Percentiles rank a stretch among this genome's conserved stretches.
These are phyloP conservation scores for Danionella cerebrum DNA, from an alignment of 2,113 vertebrate species.

Conservation along the genomic window DNA sequence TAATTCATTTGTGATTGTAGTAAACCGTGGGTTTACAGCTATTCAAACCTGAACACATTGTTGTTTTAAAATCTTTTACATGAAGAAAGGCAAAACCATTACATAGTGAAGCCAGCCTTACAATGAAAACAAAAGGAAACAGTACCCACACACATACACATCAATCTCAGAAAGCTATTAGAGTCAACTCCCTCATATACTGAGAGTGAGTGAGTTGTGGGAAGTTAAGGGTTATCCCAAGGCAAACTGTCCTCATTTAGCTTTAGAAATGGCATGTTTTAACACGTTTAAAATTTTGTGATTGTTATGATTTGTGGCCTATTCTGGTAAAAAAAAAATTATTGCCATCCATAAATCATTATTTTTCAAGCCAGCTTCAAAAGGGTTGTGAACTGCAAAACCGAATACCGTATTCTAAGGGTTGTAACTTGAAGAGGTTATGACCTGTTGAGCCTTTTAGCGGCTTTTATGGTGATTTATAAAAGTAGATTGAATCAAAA, in stretches of 20 bases:
- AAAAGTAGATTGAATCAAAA: too few relatives aligned
- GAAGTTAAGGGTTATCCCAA: slow-evolving; percentile 17
- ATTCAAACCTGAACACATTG: not conserved
- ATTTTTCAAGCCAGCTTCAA: too few relatives aligned
- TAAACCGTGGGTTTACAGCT: not conserved
- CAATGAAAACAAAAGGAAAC: slow-evolving; percentile 16
- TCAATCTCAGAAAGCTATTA: slow-evolving; percentile 24
- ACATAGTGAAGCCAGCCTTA: slow-evolving; percentile 2
- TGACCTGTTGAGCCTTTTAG: too few relatives aligned
- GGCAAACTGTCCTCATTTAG: not conserved
- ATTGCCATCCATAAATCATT: too few relatives aligned
- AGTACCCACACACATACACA: slow-evolving; percentile 14
- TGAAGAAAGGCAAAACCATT: not conserved
- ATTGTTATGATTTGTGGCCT: too few relatives aligned
- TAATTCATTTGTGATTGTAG: not conserved
- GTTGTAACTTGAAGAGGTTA: too few relatives aligned
- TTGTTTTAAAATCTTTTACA: not conserved
- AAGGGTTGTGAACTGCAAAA: too few relatives aligned
- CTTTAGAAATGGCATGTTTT: not conserved
- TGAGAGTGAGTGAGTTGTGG: not conserved
- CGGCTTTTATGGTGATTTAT: too few relatives aligned
- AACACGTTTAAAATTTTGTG: not conserved
- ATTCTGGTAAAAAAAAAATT: too few relatives aligned
- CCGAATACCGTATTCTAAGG: too few relatives aligned
- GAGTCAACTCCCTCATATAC: slow-evolving; percentile 14